A percentile compares a stretch with the other conserved stretches of the same genome.
Evolutionary conservation across 2,113 vertebrate genomes (phyloP).

Genomic region (Actinemys pallida): DNA sequence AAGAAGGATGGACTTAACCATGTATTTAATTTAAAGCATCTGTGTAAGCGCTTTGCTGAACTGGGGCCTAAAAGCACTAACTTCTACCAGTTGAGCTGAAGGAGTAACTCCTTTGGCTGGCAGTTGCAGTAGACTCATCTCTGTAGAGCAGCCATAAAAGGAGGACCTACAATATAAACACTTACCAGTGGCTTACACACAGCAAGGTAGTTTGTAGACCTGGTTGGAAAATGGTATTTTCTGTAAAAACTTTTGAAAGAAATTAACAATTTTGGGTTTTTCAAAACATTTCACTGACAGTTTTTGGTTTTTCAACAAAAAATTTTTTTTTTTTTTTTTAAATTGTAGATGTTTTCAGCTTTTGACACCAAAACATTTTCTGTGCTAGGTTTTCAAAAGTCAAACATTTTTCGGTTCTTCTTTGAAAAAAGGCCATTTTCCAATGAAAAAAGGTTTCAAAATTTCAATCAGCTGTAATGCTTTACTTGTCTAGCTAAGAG

Average conservation of each 20-base stretch:
- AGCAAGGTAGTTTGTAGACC: accelerated
- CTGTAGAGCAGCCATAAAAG: not conserved
- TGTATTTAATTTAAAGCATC: not conserved
- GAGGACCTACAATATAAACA: not conserved
- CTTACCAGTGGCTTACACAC: not conserved
- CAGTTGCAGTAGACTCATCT: not conserved
- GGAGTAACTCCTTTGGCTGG: not conserved
- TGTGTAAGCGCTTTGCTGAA: not conserved
- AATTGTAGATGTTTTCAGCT: not conserved
- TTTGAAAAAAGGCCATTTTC: not conserved
- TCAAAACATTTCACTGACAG: not conserved
- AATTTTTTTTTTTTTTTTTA: no score
- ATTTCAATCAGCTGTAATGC: not conserved
- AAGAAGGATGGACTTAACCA: not conserved
- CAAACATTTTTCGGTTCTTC: not conserved
- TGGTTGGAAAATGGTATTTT: not conserved
- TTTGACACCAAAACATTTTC: not conserved
- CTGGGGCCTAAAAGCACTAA: not conserved
- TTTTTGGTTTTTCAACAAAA: not conserved
- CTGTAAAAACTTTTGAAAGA: not conserved
- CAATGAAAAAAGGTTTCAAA: not conserved
- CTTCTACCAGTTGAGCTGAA: not conserved
- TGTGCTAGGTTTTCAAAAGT: not conserved
- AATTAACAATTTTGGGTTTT: not conserved
- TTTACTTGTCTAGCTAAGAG: not conserved